These are phyloP conservation scores for Rhagoletis pomonella DNA, from an alignment of 1,140 invertebrate genomes.

Conservation along the genomic window DNA sequence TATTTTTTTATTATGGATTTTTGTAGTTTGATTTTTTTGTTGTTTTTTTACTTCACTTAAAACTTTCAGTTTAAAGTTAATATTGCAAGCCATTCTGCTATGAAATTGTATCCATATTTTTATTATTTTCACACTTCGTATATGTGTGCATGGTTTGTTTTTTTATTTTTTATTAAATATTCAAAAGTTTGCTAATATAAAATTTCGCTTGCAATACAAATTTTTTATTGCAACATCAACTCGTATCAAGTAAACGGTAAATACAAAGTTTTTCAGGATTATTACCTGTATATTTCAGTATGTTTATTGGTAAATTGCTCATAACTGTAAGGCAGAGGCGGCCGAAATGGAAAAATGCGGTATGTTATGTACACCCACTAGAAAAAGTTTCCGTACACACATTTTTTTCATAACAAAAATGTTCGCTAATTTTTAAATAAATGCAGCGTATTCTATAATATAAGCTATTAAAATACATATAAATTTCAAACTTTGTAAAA, in stretches of 20 bases:
- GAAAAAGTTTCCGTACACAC: no score
- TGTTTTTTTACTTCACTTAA: background rate
- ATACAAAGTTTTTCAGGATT: background rate
- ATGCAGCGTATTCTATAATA: no score
- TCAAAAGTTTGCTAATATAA: no score
- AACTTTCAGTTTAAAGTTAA: conserved; percentile 15
- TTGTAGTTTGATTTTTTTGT: background rate
- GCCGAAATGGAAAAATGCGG: background rate
- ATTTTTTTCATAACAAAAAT: no score
- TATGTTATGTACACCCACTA: no score
- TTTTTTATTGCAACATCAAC: conserved; percentile 11
- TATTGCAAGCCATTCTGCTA: conserved; percentile 12
- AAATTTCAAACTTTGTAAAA: no score
- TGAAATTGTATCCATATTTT: background rate
- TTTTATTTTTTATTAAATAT: no score
- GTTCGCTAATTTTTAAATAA: no score
- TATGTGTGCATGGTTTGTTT: background rate
- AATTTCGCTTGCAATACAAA: background rate
- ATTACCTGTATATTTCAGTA: background rate
- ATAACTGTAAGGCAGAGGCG: conserved; percentile 41
- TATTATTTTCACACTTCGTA: background rate
- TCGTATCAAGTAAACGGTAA: conserved; percentile 21
- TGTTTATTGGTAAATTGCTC: conserved; percentile 41
- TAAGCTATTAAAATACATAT: no score
- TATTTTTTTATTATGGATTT: background rate